phyloP scores from a whole-genome alignment of 2,888 invertebrate genomes.

The Diabrotica balteata region DNA sequence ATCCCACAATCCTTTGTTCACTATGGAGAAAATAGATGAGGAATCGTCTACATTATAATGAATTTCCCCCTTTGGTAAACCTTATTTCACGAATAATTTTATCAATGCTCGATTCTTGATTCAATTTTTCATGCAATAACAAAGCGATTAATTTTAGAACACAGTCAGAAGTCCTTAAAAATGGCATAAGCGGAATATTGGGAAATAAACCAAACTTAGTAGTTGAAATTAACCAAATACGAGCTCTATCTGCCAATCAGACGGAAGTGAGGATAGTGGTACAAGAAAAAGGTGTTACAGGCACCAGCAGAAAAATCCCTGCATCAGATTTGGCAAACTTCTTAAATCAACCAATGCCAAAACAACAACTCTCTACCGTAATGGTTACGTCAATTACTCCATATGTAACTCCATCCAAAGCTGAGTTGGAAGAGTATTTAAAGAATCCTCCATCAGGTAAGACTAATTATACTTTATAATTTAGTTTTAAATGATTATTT shows the following conservation, averaged over 20 bases:
- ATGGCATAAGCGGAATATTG: slow-evolving; percentile 72
- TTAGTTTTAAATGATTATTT: background rate
- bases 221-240: slow-evolving; percentile 79
- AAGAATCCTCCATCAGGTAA: slow-evolving; percentile 82
- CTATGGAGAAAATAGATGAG: too few relatives aligned
- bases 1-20: too few relatives aligned
- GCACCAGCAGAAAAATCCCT: slow-evolving; percentile 72
- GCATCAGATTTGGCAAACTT: slow-evolving; percentile 76
- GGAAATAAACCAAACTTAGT: slow-evolving; percentile 86
- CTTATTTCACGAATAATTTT: background rate
- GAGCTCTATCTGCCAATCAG: slow-evolving; percentile 79
- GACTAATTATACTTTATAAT: background rate
- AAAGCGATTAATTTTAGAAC: slow-evolving; percentile 59
- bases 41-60: too few relatives aligned
- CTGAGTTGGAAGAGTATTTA: slow-evolving; percentile 85
- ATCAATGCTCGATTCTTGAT: background rate
- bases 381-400: slow-evolving; percentile 76
- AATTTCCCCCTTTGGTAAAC: too few relatives aligned
- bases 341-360: slow-evolving; percentile 74
- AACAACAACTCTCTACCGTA: slow-evolving; percentile 75
- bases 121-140: background rate
- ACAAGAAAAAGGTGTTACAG: slow-evolving; percentile 73
- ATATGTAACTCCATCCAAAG: slow-evolving; percentile 77
- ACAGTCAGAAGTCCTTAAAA: slow-evolving; percentile 74
- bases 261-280: slow-evolving; percentile 77